Percentiles rank a stretch among this genome's conserved stretches.
Evolutionary conservation across 1,140 invertebrate genomes (phyloP).

Genomic region (Plutomurus gul): DNA sequence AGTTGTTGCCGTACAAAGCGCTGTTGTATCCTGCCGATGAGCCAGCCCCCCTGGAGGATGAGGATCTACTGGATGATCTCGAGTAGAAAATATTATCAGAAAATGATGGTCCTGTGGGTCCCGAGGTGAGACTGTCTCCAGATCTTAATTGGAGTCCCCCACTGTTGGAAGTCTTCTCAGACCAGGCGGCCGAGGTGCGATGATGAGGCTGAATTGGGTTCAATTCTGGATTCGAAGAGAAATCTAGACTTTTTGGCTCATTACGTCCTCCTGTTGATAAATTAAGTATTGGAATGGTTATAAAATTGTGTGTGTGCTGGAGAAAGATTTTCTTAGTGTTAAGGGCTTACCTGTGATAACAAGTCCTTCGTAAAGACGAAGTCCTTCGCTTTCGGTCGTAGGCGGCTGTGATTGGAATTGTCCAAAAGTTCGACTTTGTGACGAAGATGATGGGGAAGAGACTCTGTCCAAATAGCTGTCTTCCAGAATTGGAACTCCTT

Average conservation of each 20-base stretch:
- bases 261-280: conserved; percentile 42
- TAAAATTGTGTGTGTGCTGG: neutral
- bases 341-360: conserved; percentile 42
- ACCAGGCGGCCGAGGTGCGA: conserved; percentile 51
- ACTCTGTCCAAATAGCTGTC: conserved; percentile 35
- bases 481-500: conserved; percentile 50
- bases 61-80: neutral
- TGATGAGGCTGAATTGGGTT: conserved; percentile 45
- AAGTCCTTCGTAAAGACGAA: conserved; percentile 48
- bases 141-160: conserved; percentile 49
- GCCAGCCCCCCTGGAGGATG: neutral
- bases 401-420: neutral
- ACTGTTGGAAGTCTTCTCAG: conserved; percentile 14
- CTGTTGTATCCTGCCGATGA: neutral
- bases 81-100: conserved; percentile 42
- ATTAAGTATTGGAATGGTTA: neutral
- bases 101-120: conserved; percentile 33
- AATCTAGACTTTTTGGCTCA: conserved; percentile 43
- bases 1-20: too few relatives aligned
- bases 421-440: neutral
- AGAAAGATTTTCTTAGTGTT: neutral
- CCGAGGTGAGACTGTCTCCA: conserved; percentile 34
- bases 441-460: neutral
- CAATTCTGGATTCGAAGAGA: neutral
- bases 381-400: conserved; percentile 47